Percentiles rank a stretch among this genome's conserved stretches.
Conservation (phyloP, 2,888 invertebrate species). For the Cantharis flavilabris region DNA sequence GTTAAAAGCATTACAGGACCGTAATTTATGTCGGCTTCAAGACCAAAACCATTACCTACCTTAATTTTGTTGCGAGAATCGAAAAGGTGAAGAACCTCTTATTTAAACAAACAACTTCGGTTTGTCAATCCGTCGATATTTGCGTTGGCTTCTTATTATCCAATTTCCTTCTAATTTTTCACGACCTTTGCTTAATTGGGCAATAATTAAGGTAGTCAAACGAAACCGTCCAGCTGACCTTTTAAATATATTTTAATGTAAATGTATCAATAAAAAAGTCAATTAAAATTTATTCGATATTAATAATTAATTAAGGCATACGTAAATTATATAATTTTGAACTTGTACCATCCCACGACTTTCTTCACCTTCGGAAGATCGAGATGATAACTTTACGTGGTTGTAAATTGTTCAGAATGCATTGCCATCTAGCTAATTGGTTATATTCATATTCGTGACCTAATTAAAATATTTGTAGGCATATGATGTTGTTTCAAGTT, state of each 20-base stretch:
- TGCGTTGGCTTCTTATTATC: not conserved
- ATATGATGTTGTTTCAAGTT: slow-evolving; percentile 5
- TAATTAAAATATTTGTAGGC: not conserved
- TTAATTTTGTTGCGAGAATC: not conserved
- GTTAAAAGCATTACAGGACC: not conserved
- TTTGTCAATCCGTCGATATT: not conserved
- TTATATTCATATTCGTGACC: not conserved
- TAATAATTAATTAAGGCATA: not conserved
- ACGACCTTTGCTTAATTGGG: not conserved
- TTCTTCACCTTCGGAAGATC: not conserved
- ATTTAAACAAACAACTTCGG: not conserved
- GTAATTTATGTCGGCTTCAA: not conserved
- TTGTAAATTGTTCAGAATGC: not conserved
- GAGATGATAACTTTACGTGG: not conserved
- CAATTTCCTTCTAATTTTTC: not conserved
- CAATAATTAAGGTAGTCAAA: not conserved
- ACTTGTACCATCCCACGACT: not conserved
- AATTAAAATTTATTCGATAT: not conserved
- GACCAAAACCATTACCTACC: not conserved
- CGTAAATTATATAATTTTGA: not conserved
- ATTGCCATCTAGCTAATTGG: not conserved
- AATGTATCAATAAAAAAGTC: not conserved
- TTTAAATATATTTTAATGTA: not conserved
- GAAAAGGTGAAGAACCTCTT: not conserved
- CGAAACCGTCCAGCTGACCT: not conserved